Conservation (phyloP, 2,888 invertebrate genomes). For the Sphaeridia pumilis region DNA sequence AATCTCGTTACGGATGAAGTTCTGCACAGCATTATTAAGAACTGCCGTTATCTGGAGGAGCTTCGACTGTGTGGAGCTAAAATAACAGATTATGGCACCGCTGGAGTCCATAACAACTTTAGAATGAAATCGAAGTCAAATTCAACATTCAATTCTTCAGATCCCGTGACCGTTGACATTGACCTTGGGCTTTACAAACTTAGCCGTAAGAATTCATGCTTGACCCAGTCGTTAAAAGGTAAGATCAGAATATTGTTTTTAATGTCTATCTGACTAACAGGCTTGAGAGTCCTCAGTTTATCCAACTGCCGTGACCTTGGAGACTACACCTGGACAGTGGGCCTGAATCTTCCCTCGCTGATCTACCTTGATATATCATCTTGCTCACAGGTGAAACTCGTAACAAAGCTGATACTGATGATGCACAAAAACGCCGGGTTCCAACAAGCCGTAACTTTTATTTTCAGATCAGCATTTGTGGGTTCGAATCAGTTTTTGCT, state of each 20-base stretch:
- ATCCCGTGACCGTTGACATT: background rate
- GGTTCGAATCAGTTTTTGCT: slow-evolving; percentile 6
- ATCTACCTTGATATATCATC: slow-evolving; percentile 9
- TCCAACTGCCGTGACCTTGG: slow-evolving; percentile 12
- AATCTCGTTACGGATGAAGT: slow-evolving; percentile 13
- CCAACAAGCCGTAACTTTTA: background rate
- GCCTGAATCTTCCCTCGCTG: slow-evolving; percentile 12
- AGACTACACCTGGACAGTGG: slow-evolving; percentile 18
- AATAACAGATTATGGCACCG: slow-evolving; percentile 17
- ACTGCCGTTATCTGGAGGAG: slow-evolving; percentile 4
- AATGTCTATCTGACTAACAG: slow-evolving; percentile 1
- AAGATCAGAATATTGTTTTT: background rate
- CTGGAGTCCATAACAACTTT: slow-evolving; percentile 16
- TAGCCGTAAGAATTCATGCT: background rate
- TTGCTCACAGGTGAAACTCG: slow-evolving; percentile 14
- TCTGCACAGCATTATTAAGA: slow-evolving; percentile 12
- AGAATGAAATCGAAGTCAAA: slow-evolving; percentile 8
- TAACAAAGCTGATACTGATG: too few relatives aligned
- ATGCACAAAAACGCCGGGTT: background rate
- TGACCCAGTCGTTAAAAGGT: background rate
- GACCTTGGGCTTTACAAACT: background rate
- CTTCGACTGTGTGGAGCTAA: slow-evolving; percentile 13
- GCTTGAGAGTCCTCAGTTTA: slow-evolving; percentile 10
- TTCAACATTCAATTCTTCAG: too few relatives aligned
- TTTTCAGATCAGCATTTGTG: slow-evolving; percentile 16